Percentiles rank a stretch among this genome's conserved stretches.
Conservation (phyloP, 2,113 vertebrate genomes). For the Harpagus bidentatus region DNA sequence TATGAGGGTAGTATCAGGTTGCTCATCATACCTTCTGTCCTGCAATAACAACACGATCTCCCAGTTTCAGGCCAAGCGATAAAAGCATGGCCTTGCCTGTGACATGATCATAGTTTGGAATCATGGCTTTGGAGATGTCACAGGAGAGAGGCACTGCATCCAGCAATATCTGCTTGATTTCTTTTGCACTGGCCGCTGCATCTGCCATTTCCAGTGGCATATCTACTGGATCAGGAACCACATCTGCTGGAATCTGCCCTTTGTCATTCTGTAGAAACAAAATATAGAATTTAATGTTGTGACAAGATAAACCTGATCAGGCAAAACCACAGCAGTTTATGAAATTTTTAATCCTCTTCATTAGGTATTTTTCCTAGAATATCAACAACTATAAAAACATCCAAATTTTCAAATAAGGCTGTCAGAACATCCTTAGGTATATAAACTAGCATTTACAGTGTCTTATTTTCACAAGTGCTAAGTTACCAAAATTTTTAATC, state of each 20-base stretch:
- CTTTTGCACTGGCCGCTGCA: constrained; percentile 87
- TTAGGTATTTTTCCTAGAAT: neutral
- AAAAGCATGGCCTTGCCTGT: constrained; percentile 78
- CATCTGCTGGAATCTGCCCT: constrained; percentile 87
- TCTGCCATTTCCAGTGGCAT: constrained; percentile 96
- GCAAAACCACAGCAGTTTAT: neutral
- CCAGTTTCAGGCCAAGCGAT: constrained; percentile 84
- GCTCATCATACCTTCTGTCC: constrained; percentile 87
- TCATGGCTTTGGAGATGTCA: constrained; percentile 64
- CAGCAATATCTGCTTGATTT: constrained; percentile 83
- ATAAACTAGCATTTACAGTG: neutral
- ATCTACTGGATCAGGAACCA: constrained; percentile 91
- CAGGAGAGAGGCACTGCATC: constrained; percentile 79
- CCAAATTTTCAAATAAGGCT: neutral
- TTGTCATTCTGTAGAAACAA: constrained; percentile 83
- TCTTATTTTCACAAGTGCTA: neutral
- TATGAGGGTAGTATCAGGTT: neutral
- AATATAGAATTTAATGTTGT: neutral
- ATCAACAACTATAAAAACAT: neutral
- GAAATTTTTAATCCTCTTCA: neutral
- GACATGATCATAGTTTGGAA: constrained; percentile 62
- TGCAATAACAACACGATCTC: constrained; percentile 92
- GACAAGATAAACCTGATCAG: neutral
- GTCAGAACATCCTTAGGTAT: neutral
- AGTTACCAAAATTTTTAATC: neutral